Evolutionary conservation across 2,888 invertebrate species (phyloP), one percentile per base, ranked within the genome.

Genomic region (Diploptera punctata): DNA sequence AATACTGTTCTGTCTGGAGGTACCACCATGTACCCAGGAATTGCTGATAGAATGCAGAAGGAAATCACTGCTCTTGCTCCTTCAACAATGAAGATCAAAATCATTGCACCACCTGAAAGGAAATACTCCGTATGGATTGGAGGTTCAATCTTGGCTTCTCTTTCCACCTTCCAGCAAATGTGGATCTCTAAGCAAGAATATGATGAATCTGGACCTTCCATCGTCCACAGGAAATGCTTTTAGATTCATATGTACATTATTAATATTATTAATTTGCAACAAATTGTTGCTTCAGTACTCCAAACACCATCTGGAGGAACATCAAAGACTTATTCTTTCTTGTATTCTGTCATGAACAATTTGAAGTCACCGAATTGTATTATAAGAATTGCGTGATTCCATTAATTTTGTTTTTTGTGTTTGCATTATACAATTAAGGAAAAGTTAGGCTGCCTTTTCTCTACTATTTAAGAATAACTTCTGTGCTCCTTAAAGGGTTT

Each of bases 201-300:
- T 86, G 97, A 97, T 84, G 97, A 97, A 86, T 95, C 96, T 80
- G 97, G 97, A 82, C 97, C 97, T 81, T 94, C 94, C 80, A 95
- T 96, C 83, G 97, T 97, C 82, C 97, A 97, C 92, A 93, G 97
- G 88, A 97, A 97, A 89, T 97, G 97, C 91, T 97, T 97, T 92
- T 96, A 95, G 91, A 61, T 57, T 57, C n/a, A 16, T 16, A 0
- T 18, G 31, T 57, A 57, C 57, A 13, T 57, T 57, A 57, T n/a
- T 72, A 31, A 68, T 52, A 44, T 73, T 68, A 71, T 75, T 47
- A 60, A 67, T 52, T 68, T 61, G 18, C 38, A 38, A 68, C 67
- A 73, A 74, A 68, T 71, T 67, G 16, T 44, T 44, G 62, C 67
- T 65, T 65, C 65, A 61, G 57, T 68, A 31, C 52, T 52, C 67